Percentiles rank a stretch among this genome's conserved stretches.
Conservation (phyloP, 2,797 vertebrate genomes). For the Hyperoplus immaculatus region DNA sequence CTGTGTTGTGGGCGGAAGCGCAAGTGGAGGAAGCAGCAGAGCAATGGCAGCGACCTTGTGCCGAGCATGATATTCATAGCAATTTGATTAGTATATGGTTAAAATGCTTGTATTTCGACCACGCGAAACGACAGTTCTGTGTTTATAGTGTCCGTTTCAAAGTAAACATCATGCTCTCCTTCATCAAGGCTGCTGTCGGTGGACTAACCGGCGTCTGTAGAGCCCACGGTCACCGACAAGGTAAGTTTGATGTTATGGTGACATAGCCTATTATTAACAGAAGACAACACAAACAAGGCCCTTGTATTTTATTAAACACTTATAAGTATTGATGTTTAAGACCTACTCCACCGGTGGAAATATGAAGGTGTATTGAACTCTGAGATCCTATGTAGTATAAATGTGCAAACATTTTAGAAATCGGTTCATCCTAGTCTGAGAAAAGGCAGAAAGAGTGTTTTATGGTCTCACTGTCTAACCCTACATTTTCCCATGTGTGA, state of each 20-base stretch:
- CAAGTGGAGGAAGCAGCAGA: background rate
- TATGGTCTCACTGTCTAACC: too few relatives aligned
- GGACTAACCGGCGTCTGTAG: constrained; percentile 59
- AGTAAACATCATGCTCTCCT: constrained; percentile 67
- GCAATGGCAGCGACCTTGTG: constrained; percentile 79
- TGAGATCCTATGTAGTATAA: too few relatives aligned
- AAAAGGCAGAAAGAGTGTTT: too few relatives aligned
- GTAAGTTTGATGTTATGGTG: background rate
- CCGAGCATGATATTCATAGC: constrained; percentile 19
- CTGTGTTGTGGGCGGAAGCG: constrained; percentile 10
- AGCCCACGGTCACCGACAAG: constrained; percentile 44
- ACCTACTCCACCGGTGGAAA: too few relatives aligned
- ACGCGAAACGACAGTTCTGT: background rate
- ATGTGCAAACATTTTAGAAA: too few relatives aligned
- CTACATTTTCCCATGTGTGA: too few relatives aligned
- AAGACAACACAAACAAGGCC: background rate
- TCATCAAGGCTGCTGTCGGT: constrained; percentile 67
- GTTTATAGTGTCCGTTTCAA: background rate
- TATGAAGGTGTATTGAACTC: too few relatives aligned
- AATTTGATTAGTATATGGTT: background rate
- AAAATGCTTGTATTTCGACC: background rate
- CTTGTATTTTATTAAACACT: too few relatives aligned
- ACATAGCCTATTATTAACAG: background rate
- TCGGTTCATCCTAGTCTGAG: too few relatives aligned
- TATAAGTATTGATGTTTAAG: too few relatives aligned